Conservation (phyloP, 1,140 invertebrate species). For the Araneus ventricosus region DNA sequence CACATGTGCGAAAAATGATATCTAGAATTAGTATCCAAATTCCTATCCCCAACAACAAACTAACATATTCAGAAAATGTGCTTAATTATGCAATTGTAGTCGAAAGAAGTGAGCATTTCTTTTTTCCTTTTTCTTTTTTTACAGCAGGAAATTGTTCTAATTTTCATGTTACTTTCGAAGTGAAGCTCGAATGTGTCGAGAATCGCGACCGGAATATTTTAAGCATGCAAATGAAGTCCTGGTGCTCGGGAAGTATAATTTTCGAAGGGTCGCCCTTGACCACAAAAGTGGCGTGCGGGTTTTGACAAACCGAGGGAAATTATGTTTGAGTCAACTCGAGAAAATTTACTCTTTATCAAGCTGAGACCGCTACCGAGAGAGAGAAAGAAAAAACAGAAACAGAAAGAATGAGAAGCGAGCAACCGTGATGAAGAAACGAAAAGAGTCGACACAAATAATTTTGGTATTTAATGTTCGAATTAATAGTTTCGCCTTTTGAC, state of each 20-base stretch:
- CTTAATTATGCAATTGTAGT: not conserved
- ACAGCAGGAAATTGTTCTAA: not conserved
- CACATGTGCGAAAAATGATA: not conserved
- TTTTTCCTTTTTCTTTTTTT: not conserved
- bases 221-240: not conserved
- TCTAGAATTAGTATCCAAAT: not conserved
- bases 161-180: constrained; percentile 1
- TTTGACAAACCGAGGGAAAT: constrained; percentile 20
- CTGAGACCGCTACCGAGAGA: not conserved
- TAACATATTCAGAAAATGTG: not conserved
- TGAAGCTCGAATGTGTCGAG: not conserved
- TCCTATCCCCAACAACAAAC: not conserved
- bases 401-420: not conserved
- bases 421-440: not conserved
- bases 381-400: not conserved
- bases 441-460: not conserved
- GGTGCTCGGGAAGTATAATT: not conserved
- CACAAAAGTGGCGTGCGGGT: constrained; percentile 2
- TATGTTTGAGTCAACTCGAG: constrained; percentile 16
- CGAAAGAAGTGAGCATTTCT: not conserved
- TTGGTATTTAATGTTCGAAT: not conserved
- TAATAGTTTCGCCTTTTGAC: not conserved
- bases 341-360: constrained; percentile 19
- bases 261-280: constrained; percentile 14
- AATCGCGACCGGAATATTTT: constrained; percentile 11